Evolutionary conservation across 2,113 vertebrate genomes (phyloP).

Genomic region (Sinocyclocheilus maitianheensis): DNA sequence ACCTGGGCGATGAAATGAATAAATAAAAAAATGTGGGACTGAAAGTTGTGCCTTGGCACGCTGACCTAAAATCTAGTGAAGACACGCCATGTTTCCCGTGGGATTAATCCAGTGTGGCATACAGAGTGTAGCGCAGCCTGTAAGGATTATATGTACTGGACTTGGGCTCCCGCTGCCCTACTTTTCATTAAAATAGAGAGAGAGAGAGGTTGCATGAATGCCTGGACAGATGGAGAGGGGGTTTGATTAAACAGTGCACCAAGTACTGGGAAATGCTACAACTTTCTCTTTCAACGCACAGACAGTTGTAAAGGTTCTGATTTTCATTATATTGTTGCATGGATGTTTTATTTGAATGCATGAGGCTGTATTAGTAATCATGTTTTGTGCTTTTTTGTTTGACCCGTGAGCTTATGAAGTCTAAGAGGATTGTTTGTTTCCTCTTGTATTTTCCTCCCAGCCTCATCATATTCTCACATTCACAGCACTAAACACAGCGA

Average conservation of each 20-base stretch:
- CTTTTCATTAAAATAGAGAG: slow-evolving; percentile 70
- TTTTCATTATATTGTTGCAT: slow-evolving; percentile 11
- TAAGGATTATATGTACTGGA: slow-evolving; percentile 74
- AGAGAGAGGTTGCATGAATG: slow-evolving; percentile 57
- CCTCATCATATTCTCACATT: slow-evolving; percentile 42
- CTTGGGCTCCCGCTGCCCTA: slow-evolving; percentile 69
- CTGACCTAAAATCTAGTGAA: slow-evolving; percentile 64
- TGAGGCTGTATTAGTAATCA: not conserved
- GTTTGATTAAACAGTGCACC: slow-evolving; percentile 54
- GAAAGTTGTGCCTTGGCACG: slow-evolving; percentile 50
- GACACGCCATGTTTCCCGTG: slow-evolving; percentile 60
- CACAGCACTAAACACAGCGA: slow-evolving; percentile 21
- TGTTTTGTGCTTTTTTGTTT: slow-evolving; percentile 10
- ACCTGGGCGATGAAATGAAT: slow-evolving; percentile 31
- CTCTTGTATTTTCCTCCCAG: not conserved
- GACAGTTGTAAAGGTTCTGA: slow-evolving; percentile 16
- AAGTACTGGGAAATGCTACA: slow-evolving; percentile 26
- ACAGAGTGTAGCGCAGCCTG: slow-evolving; percentile 65
- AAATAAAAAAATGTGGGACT: slow-evolving; percentile 43
- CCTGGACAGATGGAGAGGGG: slow-evolving; percentile 67
- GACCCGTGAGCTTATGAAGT: not conserved
- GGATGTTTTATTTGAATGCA: not conserved
- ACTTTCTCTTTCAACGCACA: slow-evolving; percentile 18
- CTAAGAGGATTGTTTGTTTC: slow-evolving; percentile 28
- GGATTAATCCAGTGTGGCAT: slow-evolving; percentile 70